Evolutionary conservation across 2,113 vertebrate genomes (phyloP).

Genomic region (Mastomys natalensis): DNA sequence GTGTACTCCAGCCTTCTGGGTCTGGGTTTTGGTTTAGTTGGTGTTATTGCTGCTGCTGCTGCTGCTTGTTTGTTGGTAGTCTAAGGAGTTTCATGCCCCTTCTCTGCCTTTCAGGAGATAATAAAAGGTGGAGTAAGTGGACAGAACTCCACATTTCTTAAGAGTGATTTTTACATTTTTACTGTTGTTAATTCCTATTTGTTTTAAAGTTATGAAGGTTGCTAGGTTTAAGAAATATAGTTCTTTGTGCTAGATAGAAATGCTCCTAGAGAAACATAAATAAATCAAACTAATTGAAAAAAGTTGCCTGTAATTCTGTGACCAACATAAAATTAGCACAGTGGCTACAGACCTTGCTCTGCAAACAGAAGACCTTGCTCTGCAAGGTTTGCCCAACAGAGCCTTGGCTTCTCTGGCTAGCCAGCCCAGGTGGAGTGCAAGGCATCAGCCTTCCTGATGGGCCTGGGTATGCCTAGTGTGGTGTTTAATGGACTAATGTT

Average conservation of each 20-base stretch:
- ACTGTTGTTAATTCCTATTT: not conserved
- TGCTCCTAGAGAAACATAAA: not conserved
- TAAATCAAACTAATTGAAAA: not conserved
- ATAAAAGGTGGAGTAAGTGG: not conserved
- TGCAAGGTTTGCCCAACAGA: not conserved
- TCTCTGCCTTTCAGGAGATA: not conserved
- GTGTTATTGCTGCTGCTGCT: too few relatives aligned
- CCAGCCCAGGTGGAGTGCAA: accelerated
- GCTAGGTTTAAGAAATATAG: not conserved
- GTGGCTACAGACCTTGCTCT: not conserved
- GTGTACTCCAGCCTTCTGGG: not conserved
- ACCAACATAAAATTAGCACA: not conserved
- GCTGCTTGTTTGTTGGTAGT: not conserved
- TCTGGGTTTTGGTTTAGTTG: not conserved
- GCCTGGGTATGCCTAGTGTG: not conserved
- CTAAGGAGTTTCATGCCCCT: not conserved
- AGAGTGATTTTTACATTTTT: not conserved
- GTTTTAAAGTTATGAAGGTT: not conserved
- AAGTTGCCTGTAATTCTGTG: not conserved
- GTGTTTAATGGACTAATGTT: not conserved
- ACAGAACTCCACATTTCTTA: not conserved
- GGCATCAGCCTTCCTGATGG: not conserved
- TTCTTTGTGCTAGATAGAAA: not conserved
- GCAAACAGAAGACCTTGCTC: not conserved
- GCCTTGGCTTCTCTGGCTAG: not conserved